These are phyloP conservation scores for Hipposideros armiger DNA, from an alignment of 2,113 vertebrate genomes.

Conservation along the genomic window DNA sequence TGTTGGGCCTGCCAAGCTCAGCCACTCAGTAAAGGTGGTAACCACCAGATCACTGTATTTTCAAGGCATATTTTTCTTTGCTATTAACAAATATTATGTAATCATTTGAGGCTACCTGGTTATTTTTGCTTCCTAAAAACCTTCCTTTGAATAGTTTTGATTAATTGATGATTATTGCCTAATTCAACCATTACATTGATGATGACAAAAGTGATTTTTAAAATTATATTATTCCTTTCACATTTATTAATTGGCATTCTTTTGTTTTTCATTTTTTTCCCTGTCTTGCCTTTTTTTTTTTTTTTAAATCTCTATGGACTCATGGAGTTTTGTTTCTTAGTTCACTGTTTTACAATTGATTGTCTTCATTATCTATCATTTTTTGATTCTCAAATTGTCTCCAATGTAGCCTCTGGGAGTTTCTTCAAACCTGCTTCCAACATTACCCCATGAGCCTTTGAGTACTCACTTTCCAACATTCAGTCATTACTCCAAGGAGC, in stretches of 20 bases:
- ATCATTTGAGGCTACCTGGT: background rate
- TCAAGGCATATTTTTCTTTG: background rate
- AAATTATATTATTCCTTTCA: background rate
- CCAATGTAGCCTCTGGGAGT: background rate
- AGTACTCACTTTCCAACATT: background rate
- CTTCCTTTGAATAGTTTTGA: conserved; percentile 28
- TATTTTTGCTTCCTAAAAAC: background rate
- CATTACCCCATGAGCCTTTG: background rate
- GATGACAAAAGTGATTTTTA: background rate
- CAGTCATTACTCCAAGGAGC: background rate
- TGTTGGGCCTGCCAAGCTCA: background rate
- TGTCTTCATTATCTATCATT: conserved; percentile 1
- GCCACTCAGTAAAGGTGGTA: background rate
- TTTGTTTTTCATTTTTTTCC: background rate
- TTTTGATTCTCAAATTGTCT: conserved; percentile 40
- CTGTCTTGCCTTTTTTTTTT: background rate
- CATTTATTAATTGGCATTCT: background rate
- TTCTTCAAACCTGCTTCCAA: background rate
- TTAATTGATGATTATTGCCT: background rate
- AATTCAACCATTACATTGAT: background rate
- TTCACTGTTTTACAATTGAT: background rate
- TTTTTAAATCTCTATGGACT: background rate
- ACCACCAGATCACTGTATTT: background rate
- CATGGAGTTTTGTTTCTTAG: background rate
- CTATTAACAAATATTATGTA: background rate